phyloP scores from a whole-genome alignment of 2,797 vertebrate genomes.

The Adrianichthys oophorus region DNA sequence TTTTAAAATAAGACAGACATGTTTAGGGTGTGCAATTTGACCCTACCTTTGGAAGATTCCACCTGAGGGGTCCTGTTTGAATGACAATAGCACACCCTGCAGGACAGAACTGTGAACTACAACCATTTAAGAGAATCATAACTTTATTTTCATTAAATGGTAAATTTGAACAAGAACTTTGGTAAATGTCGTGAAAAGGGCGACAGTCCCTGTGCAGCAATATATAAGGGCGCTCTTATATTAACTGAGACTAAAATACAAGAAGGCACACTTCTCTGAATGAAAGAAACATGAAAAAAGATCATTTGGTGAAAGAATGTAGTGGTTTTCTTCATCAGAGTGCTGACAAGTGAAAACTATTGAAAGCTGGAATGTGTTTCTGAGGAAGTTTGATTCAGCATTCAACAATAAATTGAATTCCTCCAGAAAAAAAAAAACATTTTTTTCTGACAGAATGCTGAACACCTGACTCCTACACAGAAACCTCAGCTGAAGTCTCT shows the following conservation, averaged over 20 bases:
- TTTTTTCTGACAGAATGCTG: too few species aligned
- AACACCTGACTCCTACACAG: too few species aligned
- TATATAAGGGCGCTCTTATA: too few species aligned
- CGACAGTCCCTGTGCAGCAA: too few species aligned
- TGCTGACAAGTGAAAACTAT: background rate
- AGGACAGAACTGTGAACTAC: slow-evolving; percentile 23
- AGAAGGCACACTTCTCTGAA: slow-evolving; percentile 18
- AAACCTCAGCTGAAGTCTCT: slow-evolving; percentile 84
- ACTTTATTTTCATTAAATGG: slow-evolving; percentile 1
- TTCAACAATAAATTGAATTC: too few species aligned
- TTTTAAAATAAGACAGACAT: too few species aligned
- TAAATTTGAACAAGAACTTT: background rate
- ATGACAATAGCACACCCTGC: slow-evolving; percentile 42
- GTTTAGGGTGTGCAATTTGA: too few species aligned
- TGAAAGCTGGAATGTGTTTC: slow-evolving; percentile 11
- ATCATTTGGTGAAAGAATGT: background rate
- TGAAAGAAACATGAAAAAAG: background rate
- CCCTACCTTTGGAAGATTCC: too few species aligned
- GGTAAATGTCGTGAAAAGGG: too few species aligned
- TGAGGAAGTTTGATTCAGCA: too few species aligned
- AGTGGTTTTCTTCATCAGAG: slow-evolving; percentile 15
- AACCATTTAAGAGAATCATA: background rate
- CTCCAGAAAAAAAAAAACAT: too few species aligned
- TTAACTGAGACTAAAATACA: slow-evolving; percentile 12
- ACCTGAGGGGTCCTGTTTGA: background rate